Conservation (phyloP, 2,888 invertebrate species). For the Crocallis elinguaria region DNA sequence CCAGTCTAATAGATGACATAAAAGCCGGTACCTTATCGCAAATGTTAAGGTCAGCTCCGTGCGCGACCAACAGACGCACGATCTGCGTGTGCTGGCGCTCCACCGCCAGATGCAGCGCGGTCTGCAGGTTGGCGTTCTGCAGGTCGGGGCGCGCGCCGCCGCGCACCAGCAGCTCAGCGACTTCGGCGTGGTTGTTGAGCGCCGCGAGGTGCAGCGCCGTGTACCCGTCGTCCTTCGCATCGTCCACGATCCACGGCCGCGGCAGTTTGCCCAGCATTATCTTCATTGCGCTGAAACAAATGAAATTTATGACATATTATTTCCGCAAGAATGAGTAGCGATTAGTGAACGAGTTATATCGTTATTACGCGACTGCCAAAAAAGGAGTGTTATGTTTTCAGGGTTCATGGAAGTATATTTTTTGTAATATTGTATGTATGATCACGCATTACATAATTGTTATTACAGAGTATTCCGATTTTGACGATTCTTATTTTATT, state of each 20-base stretch:
- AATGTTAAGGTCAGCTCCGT: conserved; percentile 96
- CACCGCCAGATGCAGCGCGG: conserved; percentile 96
- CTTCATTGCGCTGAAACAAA: conserved; percentile 94
- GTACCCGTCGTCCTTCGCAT: conserved; percentile 99
- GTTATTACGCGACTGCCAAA: too few relatives aligned
- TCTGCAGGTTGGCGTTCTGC: conserved; percentile 98
- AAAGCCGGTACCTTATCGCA: conserved; percentile 98
- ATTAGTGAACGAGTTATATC: background rate
- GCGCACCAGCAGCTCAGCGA: conserved; percentile 94
- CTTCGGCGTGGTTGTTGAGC: conserved; percentile 98
- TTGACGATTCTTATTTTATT: too few relatives aligned
- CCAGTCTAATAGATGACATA: too few relatives aligned
- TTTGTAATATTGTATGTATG: too few relatives aligned
- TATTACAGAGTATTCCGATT: too few relatives aligned
- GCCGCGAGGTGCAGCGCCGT: conserved; percentile 98
- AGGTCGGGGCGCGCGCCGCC: conserved; percentile 97
- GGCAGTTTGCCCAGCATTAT: conserved; percentile 96
- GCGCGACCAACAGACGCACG: conserved; percentile 95
- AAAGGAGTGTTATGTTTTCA: too few relatives aligned
- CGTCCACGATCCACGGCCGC: conserved; percentile 98
- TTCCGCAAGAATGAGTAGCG: background rate
- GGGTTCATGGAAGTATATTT: too few relatives aligned
- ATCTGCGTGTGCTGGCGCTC: conserved; percentile 99
- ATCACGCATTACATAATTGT: too few relatives aligned
- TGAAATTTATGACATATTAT: background rate